These are phyloP conservation scores for Crax fasciolata DNA, from an alignment of 2,797 vertebrate species.

Conservation along the genomic window DNA sequence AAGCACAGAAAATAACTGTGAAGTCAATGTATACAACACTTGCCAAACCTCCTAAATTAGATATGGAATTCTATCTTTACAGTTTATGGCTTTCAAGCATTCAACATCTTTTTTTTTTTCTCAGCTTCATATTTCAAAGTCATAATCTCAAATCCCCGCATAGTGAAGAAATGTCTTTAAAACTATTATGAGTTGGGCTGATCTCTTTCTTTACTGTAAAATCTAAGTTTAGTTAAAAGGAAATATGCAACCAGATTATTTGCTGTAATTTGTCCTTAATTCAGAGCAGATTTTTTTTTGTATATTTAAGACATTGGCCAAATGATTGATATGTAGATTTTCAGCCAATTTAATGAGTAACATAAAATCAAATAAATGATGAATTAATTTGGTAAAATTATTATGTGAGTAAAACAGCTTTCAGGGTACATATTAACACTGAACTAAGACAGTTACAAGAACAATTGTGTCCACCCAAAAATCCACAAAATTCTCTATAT, in stretches of 20 bases:
- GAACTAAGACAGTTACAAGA: conserved; percentile 52
- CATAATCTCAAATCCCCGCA: conserved; percentile 3
- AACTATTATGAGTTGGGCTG: neutral
- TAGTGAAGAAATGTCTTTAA: neutral
- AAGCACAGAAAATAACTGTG: conserved; percentile 37
- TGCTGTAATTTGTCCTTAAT: neutral
- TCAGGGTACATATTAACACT: conserved; percentile 28
- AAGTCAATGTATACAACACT: conserved; percentile 62
- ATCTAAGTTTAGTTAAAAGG: neutral
- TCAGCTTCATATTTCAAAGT: conserved; percentile 14
- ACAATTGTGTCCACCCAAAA: conserved; percentile 35
- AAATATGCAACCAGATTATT: neutral
- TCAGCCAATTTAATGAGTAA: conserved; percentile 11
- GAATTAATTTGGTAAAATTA: conserved; percentile 67
- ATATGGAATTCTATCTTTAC: conserved; percentile 59
- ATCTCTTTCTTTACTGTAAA: conserved; percentile 30
- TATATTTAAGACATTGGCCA: conserved; percentile 8
- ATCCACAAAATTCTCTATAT: neutral
- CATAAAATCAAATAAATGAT: conserved; percentile 19
- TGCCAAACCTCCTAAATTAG: conserved; percentile 72
- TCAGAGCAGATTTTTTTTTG: neutral
- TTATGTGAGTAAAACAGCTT: conserved; percentile 44
- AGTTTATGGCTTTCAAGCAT: conserved; percentile 25
- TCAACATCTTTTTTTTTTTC: neutral
- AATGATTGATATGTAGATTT: conserved; percentile 18